phyloP scores from a whole-genome alignment of 2,888 invertebrate genomes.

The Drosophila flavopinicola region DNA sequence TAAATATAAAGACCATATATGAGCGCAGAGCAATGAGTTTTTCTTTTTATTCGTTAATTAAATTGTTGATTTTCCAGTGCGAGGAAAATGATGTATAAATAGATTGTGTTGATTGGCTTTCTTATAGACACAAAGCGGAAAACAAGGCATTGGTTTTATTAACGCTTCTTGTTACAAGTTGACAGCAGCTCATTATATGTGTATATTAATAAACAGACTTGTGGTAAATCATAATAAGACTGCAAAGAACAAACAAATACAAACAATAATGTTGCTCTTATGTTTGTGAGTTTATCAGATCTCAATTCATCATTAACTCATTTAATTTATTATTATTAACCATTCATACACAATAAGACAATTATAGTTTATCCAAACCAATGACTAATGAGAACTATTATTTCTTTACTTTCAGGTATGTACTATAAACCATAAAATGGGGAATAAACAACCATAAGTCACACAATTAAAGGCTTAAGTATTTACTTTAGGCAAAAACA shows the following conservation, averaged over 20 bases:
- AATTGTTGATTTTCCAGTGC: neutral
- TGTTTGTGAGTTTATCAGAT: too few species aligned
- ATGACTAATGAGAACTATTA: slow-evolving; percentile 3
- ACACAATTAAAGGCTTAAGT: slow-evolving; percentile 1
- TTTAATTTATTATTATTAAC: too few species aligned
- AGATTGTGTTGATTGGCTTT: slow-evolving; percentile 2
- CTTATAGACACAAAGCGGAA: slow-evolving; percentile 9
- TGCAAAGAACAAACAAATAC: too few species aligned
- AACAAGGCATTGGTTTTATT: slow-evolving; percentile 2
- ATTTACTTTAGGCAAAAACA: neutral
- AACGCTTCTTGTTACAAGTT: slow-evolving; percentile 1
- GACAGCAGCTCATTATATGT: neutral
- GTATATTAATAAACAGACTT: neutral
- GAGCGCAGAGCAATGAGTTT: slow-evolving; percentile 9
- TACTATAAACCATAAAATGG: slow-evolving; percentile 11
- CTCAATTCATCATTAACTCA: too few species aligned
- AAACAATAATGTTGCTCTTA: too few species aligned
- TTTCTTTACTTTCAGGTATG: slow-evolving; percentile 56
- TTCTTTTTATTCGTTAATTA: neutral
- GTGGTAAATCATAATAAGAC: neutral
- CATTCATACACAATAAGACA: too few species aligned
- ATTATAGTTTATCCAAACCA: too few species aligned
- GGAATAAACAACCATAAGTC: neutral
- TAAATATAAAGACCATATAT: slow-evolving; percentile 6
- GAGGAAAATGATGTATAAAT: slow-evolving; percentile 2